phyloP scores from a whole-genome alignment of 2,113 vertebrate genomes.

The Oreamnos americanus region DNA sequence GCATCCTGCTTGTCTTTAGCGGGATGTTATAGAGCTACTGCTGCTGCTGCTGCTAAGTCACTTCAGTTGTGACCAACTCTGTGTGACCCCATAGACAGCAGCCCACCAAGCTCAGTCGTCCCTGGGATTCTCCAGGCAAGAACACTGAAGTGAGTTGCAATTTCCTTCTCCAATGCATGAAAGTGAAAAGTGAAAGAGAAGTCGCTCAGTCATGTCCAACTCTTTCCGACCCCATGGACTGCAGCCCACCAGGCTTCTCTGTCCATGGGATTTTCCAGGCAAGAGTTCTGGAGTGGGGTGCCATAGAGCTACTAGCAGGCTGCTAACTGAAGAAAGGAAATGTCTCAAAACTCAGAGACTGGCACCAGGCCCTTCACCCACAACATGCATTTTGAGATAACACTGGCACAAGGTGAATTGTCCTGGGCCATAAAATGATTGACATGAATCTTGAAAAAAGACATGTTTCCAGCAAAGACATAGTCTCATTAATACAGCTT shows the following conservation, averaged over 20 bases:
- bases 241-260: no score
- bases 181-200: no score
- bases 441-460: not conserved
- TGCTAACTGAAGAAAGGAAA: not conserved
- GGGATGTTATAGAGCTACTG: rapidly evolving
- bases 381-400: not conserved
- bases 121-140: no score
- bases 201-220: no score
- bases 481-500: not conserved
- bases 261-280: no score
- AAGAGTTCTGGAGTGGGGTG: no score
- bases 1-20: not conserved
- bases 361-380: not conserved
- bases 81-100: no score
- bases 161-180: no score
- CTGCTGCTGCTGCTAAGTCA: no score
- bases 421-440: not conserved
- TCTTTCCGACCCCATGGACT: rapidly evolving
- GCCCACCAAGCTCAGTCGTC: no score
- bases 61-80: no score
- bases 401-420: not conserved
- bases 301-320: not conserved
- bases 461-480: not conserved
- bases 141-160: no score
- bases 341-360: not conserved